Evolutionary conservation across 2,888 invertebrate species (phyloP).

Genomic region (Tanaodytes sp.): DNA sequence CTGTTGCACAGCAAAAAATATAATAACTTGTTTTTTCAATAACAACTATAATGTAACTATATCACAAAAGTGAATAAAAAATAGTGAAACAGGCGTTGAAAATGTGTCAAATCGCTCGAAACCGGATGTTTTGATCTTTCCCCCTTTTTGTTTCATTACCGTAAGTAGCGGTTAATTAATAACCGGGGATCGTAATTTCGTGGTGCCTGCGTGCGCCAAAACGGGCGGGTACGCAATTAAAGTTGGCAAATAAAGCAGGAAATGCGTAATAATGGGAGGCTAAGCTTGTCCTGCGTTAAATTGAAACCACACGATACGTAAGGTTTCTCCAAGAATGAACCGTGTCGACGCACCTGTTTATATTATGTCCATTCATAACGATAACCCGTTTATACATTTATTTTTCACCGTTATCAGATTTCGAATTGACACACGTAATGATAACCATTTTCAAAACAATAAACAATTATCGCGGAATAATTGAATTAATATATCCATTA

Average conservation of each 20-base stretch:
- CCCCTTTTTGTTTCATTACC: not conserved
- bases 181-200: constrained; percentile 21
- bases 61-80: too few relatives aligned
- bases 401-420: too few relatives aligned
- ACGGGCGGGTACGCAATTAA: constrained; percentile 34
- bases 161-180: constrained; percentile 35
- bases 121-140: not conserved
- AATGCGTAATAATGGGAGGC: constrained; percentile 39
- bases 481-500: too few relatives aligned
- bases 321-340: constrained; percentile 19
- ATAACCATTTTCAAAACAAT: too few relatives aligned
- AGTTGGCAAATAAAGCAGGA: constrained; percentile 33
- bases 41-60: too few relatives aligned
- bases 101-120: constrained; percentile 16
- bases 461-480: too few relatives aligned
- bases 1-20: too few relatives aligned
- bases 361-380: too few relatives aligned
- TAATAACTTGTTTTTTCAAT: too few relatives aligned
- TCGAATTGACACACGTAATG: too few relatives aligned
- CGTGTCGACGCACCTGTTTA: constrained; percentile 34
- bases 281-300: constrained; percentile 35
- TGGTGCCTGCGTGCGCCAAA: constrained; percentile 12
- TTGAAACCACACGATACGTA: constrained; percentile 38
- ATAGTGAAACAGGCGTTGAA: constrained; percentile 4
- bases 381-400: too few relatives aligned